Conservation (phyloP, 2,888 invertebrate species). For the Cylloceria caligata region DNA sequence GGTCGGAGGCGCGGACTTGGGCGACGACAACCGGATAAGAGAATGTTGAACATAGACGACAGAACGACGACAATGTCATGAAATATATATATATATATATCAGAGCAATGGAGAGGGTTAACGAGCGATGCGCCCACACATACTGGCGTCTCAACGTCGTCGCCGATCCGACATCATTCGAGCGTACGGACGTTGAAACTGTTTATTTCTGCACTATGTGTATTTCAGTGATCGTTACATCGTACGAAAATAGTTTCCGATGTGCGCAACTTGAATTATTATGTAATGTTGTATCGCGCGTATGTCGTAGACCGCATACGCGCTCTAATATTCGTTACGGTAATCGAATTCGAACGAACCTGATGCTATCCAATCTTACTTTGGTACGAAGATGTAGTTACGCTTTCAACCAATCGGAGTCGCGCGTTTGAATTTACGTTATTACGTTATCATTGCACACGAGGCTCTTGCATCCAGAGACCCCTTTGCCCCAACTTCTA, state of each 20-base stretch:
- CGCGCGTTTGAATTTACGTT: constrained; percentile 5
- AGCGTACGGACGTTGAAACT: background rate
- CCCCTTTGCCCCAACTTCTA: background rate
- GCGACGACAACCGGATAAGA: constrained; percentile 25
- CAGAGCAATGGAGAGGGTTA: constrained; percentile 13
- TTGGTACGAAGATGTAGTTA: constrained; percentile 10
- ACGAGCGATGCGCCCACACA: constrained; percentile 48
- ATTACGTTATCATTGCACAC: background rate
- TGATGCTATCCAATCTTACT: background rate
- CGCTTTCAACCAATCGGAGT: background rate
- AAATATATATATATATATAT: background rate
- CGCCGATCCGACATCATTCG: constrained; percentile 22
- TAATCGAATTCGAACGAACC: constrained; percentile 11
- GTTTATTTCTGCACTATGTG: constrained; percentile 32
- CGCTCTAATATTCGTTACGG: background rate
- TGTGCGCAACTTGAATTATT: constrained; percentile 36
- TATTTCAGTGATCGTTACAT: background rate
- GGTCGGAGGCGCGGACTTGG: background rate
- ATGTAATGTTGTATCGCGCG: constrained; percentile 17
- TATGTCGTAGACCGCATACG: background rate
- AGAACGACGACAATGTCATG: constrained; percentile 15
- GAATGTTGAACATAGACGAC: constrained; percentile 7
- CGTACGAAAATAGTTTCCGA: constrained; percentile 31
- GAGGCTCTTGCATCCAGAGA: background rate
- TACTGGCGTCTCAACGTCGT: constrained; percentile 23